Evolutionary conservation across 1,140 invertebrate species (phyloP).

Genomic region (Drosophila prosaltans): DNA sequence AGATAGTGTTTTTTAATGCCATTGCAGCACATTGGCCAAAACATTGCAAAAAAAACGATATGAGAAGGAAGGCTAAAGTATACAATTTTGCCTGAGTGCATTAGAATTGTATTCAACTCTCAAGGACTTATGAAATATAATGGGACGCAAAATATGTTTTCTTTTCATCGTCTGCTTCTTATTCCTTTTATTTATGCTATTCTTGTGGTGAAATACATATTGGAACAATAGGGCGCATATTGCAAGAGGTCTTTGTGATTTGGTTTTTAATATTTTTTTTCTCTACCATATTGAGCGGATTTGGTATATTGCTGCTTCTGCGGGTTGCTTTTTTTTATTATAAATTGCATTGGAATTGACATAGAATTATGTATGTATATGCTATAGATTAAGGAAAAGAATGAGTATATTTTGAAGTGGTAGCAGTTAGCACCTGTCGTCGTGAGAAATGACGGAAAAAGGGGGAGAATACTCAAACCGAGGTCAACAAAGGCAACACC

Average conservation of each 20-base stretch:
- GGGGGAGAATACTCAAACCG: no score
- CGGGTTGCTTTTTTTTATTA: conserved; percentile 31
- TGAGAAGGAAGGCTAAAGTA: conserved; percentile 7
- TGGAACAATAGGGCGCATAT: conserved; percentile 46
- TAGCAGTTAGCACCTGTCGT: conserved; percentile 46
- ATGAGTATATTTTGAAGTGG: conserved; percentile 2
- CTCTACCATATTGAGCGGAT: conserved; percentile 36
- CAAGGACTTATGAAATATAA: conserved; percentile 79
- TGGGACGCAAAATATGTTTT: conserved; percentile 50
- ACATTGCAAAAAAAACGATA: background rate
- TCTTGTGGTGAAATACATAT: conserved; percentile 16
- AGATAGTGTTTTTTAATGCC: conserved; percentile 31
- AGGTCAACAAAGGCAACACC: no score
- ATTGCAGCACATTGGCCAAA: conserved; percentile 52
- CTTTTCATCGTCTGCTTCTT: conserved; percentile 47
- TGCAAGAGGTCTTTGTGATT: conserved; percentile 26
- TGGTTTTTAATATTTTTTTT: conserved; percentile 19
- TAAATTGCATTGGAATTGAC: conserved; percentile 56
- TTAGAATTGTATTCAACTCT: conserved; percentile 66
- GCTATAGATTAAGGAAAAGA: background rate
- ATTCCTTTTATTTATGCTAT: conserved; percentile 34
- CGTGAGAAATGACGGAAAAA: background rate
- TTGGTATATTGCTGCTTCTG: conserved; percentile 45
- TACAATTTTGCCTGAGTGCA: conserved; percentile 63
- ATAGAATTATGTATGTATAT: conserved; percentile 48